Conservation (phyloP, 2,888 invertebrate genomes). For the Xanthorhoe designata region DNA sequence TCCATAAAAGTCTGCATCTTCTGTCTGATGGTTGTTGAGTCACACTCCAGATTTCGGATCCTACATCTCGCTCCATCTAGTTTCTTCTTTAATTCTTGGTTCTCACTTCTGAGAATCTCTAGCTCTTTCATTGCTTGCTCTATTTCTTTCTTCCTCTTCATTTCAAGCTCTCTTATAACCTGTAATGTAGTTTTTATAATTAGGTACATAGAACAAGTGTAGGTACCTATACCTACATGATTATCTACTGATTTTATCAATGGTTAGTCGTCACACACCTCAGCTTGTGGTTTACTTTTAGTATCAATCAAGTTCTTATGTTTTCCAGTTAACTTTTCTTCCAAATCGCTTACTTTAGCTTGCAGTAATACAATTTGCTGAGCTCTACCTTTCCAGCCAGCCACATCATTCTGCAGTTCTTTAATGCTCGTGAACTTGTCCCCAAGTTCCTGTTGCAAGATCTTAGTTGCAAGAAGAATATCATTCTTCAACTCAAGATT, state of each 20-base stretch:
- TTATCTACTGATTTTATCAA: not conserved
- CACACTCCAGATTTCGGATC: slow-evolving; percentile 88
- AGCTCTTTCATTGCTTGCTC: slow-evolving; percentile 87
- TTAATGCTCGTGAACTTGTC: slow-evolving; percentile 88
- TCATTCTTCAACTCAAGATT: slow-evolving; percentile 90
- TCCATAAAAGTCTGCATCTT: slow-evolving; percentile 87
- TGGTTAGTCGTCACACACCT: slow-evolving; percentile 11
- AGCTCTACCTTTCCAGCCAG: slow-evolving; percentile 91
- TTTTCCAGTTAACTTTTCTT: slow-evolving; percentile 85
- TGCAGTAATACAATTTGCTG: slow-evolving; percentile 90
- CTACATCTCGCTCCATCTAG: slow-evolving; percentile 89
- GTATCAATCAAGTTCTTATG: slow-evolving; percentile 61
- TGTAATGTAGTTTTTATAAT: slow-evolving; percentile 42
- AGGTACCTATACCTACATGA: not conserved
- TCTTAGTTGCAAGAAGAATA: slow-evolving; percentile 89
- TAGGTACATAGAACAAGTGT: not conserved
- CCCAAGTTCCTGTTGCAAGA: slow-evolving; percentile 91
- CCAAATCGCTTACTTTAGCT: slow-evolving; percentile 88
- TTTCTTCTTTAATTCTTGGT: slow-evolving; percentile 87
- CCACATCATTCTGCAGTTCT: slow-evolving; percentile 83
- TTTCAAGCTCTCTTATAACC: slow-evolving; percentile 83
- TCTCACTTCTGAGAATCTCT: slow-evolving; percentile 78
- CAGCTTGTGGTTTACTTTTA: slow-evolving; percentile 48
- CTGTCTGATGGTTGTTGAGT: slow-evolving; percentile 83
- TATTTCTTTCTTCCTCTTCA: slow-evolving; percentile 83